Evolutionary conservation across 2,113 vertebrate species (phyloP).

Genomic region (Catharus bicknelli): DNA sequence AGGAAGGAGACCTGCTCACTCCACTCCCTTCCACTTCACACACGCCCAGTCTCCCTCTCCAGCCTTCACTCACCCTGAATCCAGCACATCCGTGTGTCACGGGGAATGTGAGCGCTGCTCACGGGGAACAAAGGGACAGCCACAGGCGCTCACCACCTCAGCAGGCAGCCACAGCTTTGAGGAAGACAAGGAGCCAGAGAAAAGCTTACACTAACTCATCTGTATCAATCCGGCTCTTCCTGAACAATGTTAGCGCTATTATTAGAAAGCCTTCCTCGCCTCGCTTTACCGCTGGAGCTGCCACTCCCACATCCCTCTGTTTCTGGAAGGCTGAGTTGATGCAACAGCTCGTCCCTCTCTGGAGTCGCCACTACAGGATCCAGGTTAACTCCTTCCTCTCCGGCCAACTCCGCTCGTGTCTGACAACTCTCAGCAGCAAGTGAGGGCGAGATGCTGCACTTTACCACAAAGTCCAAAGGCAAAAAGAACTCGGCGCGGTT

Average conservation of each 20-base stretch:
- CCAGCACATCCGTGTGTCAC: accelerated
- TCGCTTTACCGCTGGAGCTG: not conserved
- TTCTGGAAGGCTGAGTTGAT: not conserved
- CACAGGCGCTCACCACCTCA: accelerated
- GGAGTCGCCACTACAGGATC: not conserved
- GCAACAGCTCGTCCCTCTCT: not conserved
- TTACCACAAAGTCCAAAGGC: accelerated
- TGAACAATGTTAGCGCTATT: accelerated
- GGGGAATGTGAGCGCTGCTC: accelerated
- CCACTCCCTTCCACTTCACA: accelerated
- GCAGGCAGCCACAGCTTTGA: accelerated
- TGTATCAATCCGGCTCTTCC: not conserved
- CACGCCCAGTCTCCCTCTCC: accelerated
- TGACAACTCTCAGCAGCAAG: too few species aligned
- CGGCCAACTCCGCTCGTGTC: too few species aligned
- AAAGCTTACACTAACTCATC: too few species aligned
- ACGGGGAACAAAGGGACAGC: not conserved
- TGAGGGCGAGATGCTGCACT: accelerated
- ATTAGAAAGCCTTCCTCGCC: not conserved
- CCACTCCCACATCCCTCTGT: not conserved
- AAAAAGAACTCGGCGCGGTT: accelerated
- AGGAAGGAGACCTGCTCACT: accelerated
- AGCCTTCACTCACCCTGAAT: accelerated
- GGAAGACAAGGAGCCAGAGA: not conserved
- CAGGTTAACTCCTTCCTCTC: not conserved